Conservation (phyloP, 2,888 invertebrate genomes). For the Sipha maydis region DNA sequence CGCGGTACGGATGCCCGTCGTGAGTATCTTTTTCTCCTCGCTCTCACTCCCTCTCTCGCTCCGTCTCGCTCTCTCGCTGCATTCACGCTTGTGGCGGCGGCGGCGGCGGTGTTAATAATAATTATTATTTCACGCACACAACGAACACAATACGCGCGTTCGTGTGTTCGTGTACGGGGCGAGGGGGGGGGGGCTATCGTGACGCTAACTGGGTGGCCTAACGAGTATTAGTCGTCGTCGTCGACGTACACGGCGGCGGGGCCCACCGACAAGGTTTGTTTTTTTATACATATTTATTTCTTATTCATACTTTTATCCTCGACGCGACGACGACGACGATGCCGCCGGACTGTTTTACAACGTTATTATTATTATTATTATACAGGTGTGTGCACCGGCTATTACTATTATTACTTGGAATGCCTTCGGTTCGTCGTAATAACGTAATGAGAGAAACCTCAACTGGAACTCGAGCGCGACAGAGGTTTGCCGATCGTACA, state of each 20-base stretch:
- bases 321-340: background rate
- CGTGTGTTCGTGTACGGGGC: background rate
- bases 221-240: constrained; percentile 51
- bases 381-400: background rate
- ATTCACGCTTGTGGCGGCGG: too few species aligned
- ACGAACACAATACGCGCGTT: background rate
- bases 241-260: background rate
- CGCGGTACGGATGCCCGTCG: background rate
- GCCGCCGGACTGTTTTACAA: background rate
- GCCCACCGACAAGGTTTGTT: constrained; percentile 46
- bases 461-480: too few species aligned
- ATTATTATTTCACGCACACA: constrained; percentile 38
- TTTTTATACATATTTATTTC: too few species aligned
- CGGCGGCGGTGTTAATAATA: constrained; percentile 36
- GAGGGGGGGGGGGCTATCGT: constrained; percentile 19
- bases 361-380: background rate
- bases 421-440: too few species aligned
- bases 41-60: background rate
- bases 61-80: too few species aligned
- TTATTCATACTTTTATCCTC: background rate
- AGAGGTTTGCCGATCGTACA: too few species aligned
- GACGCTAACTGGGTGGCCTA: constrained; percentile 62
- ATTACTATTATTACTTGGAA: background rate
- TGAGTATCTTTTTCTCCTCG: background rate
- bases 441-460: too few species aligned